phyloP scores from a whole-genome alignment of 2,113 vertebrate species.

The Mystacornis crossleyi region DNA sequence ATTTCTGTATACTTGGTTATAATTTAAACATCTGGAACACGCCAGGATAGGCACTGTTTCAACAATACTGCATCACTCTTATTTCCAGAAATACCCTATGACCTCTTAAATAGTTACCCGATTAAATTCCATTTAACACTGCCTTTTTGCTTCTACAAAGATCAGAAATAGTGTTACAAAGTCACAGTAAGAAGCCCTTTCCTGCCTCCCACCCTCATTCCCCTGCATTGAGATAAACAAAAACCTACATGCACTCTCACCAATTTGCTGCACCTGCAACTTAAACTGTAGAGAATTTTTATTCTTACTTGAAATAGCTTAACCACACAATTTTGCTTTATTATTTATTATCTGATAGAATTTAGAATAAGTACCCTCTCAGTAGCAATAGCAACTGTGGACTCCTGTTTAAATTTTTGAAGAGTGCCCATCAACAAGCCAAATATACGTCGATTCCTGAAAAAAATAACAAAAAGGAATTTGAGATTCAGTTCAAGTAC shows the following conservation, averaged over 20 bases:
- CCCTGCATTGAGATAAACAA: neutral
- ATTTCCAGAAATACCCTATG: neutral
- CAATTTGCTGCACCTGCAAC: neutral
- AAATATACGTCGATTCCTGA: constrained; percentile 99
- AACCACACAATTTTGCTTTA: neutral
- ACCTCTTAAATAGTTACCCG: neutral
- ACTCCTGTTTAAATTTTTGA: constrained; percentile 99
- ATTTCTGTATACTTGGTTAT: neutral
- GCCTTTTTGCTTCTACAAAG: neutral
- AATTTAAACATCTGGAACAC: neutral
- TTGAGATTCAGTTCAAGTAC: neutral
- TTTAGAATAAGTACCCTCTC: constrained; percentile 83
- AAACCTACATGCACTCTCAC: neutral
- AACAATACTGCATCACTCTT: neutral
- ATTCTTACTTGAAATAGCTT: neutral
- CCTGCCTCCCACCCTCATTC: neutral
- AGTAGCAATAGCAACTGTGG: constrained; percentile 91
- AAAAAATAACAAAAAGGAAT: neutral
- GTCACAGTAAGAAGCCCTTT: neutral
- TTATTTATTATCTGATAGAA: neutral
- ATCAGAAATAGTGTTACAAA: neutral
- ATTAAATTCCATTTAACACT: neutral
- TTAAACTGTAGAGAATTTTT: neutral
- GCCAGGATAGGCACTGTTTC: neutral
- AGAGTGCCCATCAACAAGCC: constrained; percentile 99